Evolutionary conservation across 2,113 vertebrate genomes (phyloP), one percentile per base, ranked within the genome.

Genomic region (Anser cygnoides): DNA sequence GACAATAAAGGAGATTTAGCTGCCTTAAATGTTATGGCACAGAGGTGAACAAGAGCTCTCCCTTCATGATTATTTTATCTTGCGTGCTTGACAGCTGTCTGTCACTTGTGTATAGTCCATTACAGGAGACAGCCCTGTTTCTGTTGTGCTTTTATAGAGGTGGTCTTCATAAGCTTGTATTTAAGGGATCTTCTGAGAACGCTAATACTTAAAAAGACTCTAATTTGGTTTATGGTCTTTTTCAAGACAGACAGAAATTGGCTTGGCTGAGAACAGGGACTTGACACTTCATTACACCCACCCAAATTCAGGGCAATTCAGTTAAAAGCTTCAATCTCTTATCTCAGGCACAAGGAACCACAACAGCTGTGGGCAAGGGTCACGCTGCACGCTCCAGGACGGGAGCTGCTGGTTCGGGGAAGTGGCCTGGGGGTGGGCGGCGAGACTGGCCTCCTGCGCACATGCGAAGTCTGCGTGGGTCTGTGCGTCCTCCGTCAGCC

Each of bases 211-310:
- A 79, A 90, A 90, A 72, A 19, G 4, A n/a, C 16, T 65, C 59
- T 78, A 23, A 76, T 84, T 94, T 87, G 21, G 23, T 68, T 89
- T 89, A 11, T 57, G 61, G n/a, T 82, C 49, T 65, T 84, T 89
- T 89, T 81, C 66, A 89, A 90, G 68, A 49, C 2, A 4, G 93
- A 65, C 10, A 57, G 66, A 77, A 95, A 49, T 29, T 68, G 65
- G 26, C 68, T 90, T 92, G 49, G n/a, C 57, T 86, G 80, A 84
- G 85, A 95, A 72, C 43, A 65, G 72, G 57, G 73, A 75, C 94
- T 61, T 89, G 84, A 63, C 57, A 61, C 80, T 95, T 89, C 10
- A 10, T 61, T 93, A 78, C 74, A 87, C 72, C 65, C 76, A 80
- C 70, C 52, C 62, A 75, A 88, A 84, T 78, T 88, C 65, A 54